Evolutionary conservation across 2,113 vertebrate genomes (phyloP).

Genomic region (Tenrec ecaudatus): DNA sequence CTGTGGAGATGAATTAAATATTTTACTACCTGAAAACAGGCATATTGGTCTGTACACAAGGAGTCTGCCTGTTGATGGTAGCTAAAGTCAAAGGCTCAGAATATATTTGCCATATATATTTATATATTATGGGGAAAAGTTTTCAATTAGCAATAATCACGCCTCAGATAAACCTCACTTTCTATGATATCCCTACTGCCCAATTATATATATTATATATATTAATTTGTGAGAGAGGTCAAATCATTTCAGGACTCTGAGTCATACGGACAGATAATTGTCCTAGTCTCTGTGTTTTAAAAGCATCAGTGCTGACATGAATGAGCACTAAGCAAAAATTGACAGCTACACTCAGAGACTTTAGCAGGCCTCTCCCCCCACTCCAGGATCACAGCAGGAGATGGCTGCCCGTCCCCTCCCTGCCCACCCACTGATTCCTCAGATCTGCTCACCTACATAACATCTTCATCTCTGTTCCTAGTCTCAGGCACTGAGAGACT

Average conservation of each 20-base stretch:
- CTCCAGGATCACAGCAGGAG: background rate
- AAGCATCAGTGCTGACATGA: too few species aligned
- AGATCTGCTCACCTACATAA: constrained; percentile 40
- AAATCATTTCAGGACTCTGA: background rate
- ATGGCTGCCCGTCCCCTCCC: background rate
- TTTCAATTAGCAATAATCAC: too few species aligned
- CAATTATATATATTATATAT: too few species aligned
- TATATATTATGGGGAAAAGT: background rate
- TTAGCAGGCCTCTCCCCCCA: background rate
- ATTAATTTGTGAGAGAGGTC: background rate
- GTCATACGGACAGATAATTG: background rate
- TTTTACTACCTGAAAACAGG: background rate
- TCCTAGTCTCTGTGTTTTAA: too few species aligned
- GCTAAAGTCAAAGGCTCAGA: background rate
- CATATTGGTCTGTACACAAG: background rate
- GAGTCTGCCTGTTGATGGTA: background rate
- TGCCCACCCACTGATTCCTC: background rate
- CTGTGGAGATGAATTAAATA: background rate
- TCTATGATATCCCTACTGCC: too few species aligned
- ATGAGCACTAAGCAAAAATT: too few species aligned
- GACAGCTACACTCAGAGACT: too few species aligned
- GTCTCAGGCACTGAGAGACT: background rate
- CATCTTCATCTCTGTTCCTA: constrained; percentile 11
- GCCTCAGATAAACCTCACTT: too few species aligned
- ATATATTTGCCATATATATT: background rate